These are phyloP conservation scores for Latrodectus hesperus DNA, from an alignment of 2,888 invertebrate genomes.

Conservation along the genomic window DNA sequence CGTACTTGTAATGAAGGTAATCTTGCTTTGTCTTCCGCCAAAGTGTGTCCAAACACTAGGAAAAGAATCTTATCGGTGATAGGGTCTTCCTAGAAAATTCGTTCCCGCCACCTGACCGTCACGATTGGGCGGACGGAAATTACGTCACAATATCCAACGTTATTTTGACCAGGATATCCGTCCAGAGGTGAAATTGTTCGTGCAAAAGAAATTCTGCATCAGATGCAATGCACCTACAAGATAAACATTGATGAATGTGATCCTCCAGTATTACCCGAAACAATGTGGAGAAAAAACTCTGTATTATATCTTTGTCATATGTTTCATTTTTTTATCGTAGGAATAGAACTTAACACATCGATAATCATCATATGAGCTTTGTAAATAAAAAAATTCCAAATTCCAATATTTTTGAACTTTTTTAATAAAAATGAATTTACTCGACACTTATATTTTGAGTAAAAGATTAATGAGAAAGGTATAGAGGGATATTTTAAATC, in stretches of 20 bases:
- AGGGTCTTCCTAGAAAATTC: constrained; percentile 17
- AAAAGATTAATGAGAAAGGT: no score
- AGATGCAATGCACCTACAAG: background rate
- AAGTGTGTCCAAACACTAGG: background rate
- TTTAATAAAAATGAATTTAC: no score
- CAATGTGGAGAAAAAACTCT: no score
- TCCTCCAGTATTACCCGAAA: background rate
- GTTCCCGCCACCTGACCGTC: constrained; percentile 38
- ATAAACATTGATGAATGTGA: constrained; percentile 18
- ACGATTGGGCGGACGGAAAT: constrained; percentile 50
- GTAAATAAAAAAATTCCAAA: no score
- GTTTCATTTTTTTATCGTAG: no score
- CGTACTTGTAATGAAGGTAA: constrained; percentile 7
- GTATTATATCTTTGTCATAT: no score
- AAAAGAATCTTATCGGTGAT: constrained; percentile 37
- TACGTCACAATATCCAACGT: constrained; percentile 49
- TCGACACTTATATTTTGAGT: no score
- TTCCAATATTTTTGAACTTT: no score
- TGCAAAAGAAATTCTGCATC: constrained; percentile 32
- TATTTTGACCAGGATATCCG: constrained; percentile 50
- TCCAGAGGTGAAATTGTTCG: constrained; percentile 27
- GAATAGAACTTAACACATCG: no score
- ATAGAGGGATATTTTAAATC: no score
- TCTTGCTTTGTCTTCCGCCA: constrained; percentile 27
- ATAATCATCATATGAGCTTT: no score